Base-by-base conservation (phyloP, 2,888 invertebrate genomes). In the Mimumesa dahlbomi region DNA sequence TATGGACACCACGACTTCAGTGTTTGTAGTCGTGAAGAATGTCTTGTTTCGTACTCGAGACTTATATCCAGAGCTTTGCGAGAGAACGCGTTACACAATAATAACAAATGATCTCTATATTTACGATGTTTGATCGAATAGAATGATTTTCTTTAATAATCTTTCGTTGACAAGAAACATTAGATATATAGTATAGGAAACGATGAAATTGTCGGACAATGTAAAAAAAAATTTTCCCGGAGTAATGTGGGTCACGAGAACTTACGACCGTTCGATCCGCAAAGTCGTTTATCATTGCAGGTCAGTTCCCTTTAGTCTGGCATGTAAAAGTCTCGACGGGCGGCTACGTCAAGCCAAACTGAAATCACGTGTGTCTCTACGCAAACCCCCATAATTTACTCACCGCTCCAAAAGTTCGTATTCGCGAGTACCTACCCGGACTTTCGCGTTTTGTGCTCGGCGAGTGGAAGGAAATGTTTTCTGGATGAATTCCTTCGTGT, bases 401-500 rank as follows among this genome's bases (percentile, higher is more conserved):
- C 57, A 62, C 42, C 34, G 31, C 64, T 45, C 38, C 56, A 54
- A 69, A 82, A 83, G 72, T 81, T 78, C 57, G 38, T 62, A 57
- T 53, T 34, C 59, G 48, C 31, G 45, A 38, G 19, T 16, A 19
- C 22, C 56, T 42, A 43, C 52, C 22, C 34, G 57, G 71, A 62
- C 70, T 77, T 73, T 57, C 62, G 59, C 75, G 66, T 61, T 68
- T 53, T 43, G 43, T 71, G 76, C 64, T 74, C 67, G 75, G 54
- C 79, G 63, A 78, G 69, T 69, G 73, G 79, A 77, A 81, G 74
- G 72, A 78, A 80, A 84, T 75, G 75, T 77, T 79, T 82, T 80
- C 74, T 66, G 71, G 62, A 22, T 69, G 73, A 80, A 67, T 74
- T 72, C 73, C 66, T 61, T 29, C 71, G 66, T 62, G 38, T 38